phyloP scores from a whole-genome alignment of 2,113 vertebrate genomes.

The Eleginops maclovinus region DNA sequence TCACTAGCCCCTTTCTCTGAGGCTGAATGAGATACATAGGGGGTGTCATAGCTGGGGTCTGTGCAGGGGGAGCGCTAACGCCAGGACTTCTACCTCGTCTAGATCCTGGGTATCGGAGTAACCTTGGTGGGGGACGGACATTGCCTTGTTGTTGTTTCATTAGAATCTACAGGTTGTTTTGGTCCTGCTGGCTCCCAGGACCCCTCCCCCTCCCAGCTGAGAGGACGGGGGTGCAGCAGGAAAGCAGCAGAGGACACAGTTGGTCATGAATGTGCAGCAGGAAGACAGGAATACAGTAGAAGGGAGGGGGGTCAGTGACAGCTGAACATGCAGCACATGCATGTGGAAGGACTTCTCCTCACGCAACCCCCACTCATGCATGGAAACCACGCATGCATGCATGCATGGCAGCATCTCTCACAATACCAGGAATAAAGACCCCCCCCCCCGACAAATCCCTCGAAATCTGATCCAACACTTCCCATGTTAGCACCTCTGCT shows the following conservation, averaged over 20 bases:
- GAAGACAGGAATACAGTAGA: constrained; percentile 29
- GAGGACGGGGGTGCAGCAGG: too few relatives aligned
- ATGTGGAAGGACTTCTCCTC: constrained; percentile 36
- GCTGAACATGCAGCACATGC: constrained; percentile 66
- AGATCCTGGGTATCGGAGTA: too few relatives aligned
- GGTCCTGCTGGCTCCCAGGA: constrained; percentile 35
- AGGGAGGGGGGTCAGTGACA: constrained; percentile 44
- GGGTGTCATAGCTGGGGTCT: constrained; percentile 72
- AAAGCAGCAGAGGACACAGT: too few relatives aligned
- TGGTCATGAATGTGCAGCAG: constrained; percentile 41
- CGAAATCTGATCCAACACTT: not conserved
- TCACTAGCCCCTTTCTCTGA: constrained; percentile 79
- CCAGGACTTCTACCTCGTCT: too few relatives aligned
- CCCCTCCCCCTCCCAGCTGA: constrained; percentile 2
- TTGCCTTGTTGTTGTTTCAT: not conserved
- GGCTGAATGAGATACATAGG: constrained; percentile 79
- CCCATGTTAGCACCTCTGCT: not conserved
- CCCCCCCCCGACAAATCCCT: constrained; percentile 1
- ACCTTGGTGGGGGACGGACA: too few relatives aligned
- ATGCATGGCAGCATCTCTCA: constrained; percentile 27
- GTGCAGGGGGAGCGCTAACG: too few relatives aligned
- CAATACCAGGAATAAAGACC: constrained; percentile 10
- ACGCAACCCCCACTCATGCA: constrained; percentile 39
- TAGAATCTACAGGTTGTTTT: constrained; percentile 6
- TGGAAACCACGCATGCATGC: constrained; percentile 26